Base-by-base conservation (phyloP, 2,113 vertebrate species). In the Megaptera novaeangliae region DNA sequence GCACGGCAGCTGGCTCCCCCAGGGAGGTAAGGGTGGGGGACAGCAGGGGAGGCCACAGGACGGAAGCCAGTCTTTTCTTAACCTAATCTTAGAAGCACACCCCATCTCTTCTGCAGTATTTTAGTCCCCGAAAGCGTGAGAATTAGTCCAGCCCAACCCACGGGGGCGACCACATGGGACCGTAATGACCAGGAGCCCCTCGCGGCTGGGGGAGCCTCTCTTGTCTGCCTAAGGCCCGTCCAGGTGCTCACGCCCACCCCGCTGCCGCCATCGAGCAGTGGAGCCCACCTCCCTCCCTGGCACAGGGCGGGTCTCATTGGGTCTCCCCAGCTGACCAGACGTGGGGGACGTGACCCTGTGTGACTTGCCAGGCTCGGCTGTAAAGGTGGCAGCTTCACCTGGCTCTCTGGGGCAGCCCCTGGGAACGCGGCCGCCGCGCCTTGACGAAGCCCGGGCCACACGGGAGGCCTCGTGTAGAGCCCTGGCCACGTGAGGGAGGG, bases 241-340 rank as follows among this genome's bases (percentile, higher is more conserved):
- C 3, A 2, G 29, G 20, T 1, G 2, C 55, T n/a, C 69, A 11
- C 9, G 3, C 6, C 6, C 2, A 8, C 41, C 25, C 7, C 5
- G 5, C 52, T 3, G 1, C 46, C 23, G 15, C 29, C 20, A 2
- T 4, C 0, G 0, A 34, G 39, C 0, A 1, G 39, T 20, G 17
- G 18, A 59, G 23, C 55, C 29, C 4, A 0, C 21, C 21, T 34
- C 14, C 21, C 29, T 8, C 29, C 31, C 69, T 23, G 6, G 86
- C 25, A 8, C 0, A 0, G 55, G 69, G 21, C 55, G 44, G 8
- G 57, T 25, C 69, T 46, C 39, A 4, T 20, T 25, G 55, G 69
- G 69, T 75, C 13, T 44, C 39, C 13, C 20, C 39, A 1, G 39
- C 69, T 5, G 29, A 25, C 15, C 1, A 74, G 72, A 25, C 0